phyloP scores from a whole-genome alignment of 2,113 vertebrate genomes.

The Sorex fumeus region DNA sequence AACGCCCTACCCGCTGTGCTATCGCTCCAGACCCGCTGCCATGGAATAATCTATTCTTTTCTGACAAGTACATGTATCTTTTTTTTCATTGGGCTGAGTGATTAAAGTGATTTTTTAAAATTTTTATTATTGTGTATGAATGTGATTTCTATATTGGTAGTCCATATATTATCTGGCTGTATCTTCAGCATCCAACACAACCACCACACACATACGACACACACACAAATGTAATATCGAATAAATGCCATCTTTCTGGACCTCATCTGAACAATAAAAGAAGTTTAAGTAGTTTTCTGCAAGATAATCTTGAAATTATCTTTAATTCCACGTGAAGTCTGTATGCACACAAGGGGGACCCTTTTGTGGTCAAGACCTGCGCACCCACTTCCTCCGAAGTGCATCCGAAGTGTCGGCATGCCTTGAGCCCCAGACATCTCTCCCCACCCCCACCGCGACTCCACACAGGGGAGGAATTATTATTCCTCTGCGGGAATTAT shows the following conservation, averaged over 20 bases:
- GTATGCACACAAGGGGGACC: too few species aligned
- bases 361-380: too few species aligned
- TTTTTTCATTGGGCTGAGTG: too few species aligned
- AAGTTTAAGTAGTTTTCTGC: background rate
- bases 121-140: background rate
- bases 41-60: background rate
- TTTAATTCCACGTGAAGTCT: too few species aligned
- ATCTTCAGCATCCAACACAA: background rate
- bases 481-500: background rate
- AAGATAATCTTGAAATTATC: background rate
- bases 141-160: slow-evolving; percentile 1
- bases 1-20: too few species aligned
- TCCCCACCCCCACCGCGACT: too few species aligned
- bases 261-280: background rate
- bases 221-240: background rate
- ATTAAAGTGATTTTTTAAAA: too few species aligned
- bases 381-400: too few species aligned
- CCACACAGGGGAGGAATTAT: background rate
- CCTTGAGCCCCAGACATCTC: too few species aligned
- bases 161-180: background rate
- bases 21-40: too few species aligned
- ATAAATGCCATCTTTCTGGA: background rate
- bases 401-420: too few species aligned
- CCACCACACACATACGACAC: background rate
- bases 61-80: background rate